Evolutionary conservation across 2,113 vertebrate genomes (phyloP).

Genomic region (Chaetorhynchus papuensis): DNA sequence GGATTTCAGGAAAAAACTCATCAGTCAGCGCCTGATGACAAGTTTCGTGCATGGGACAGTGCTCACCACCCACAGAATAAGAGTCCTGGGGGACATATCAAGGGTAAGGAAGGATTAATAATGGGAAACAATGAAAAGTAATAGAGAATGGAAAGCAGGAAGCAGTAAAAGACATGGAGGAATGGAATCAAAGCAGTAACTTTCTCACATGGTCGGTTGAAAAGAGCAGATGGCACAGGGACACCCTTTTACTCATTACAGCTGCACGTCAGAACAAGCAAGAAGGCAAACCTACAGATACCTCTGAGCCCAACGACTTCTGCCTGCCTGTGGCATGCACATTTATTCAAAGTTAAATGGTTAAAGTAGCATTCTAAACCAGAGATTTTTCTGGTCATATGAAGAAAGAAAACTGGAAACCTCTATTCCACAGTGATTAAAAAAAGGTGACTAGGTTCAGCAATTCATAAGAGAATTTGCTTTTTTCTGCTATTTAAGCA

Average conservation of each 20-base stretch:
- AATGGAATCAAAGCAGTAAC: background rate
- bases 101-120: slow-evolving; percentile 20
- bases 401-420: background rate
- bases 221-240: background rate
- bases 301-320: background rate
- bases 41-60: background rate
- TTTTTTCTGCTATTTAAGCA: background rate
- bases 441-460: background rate
- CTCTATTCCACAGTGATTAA: background rate
- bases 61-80: background rate
- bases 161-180: background rate
- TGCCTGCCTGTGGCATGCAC: background rate
- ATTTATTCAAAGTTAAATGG: background rate
- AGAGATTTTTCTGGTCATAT: background rate
- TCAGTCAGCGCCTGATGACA: background rate
- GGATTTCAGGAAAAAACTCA: background rate
- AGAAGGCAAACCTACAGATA: background rate
- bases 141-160: slow-evolving; percentile 15
- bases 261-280: background rate
- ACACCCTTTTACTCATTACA: background rate
- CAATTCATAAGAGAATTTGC: background rate
- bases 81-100: background rate
- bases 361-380: background rate
- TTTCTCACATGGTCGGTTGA: background rate
- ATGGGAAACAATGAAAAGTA: background rate